A percentile compares a stretch with the other conserved stretches of the same genome.
Conservation (phyloP, 2,888 invertebrate genomes). For the Labia minor region DNA sequence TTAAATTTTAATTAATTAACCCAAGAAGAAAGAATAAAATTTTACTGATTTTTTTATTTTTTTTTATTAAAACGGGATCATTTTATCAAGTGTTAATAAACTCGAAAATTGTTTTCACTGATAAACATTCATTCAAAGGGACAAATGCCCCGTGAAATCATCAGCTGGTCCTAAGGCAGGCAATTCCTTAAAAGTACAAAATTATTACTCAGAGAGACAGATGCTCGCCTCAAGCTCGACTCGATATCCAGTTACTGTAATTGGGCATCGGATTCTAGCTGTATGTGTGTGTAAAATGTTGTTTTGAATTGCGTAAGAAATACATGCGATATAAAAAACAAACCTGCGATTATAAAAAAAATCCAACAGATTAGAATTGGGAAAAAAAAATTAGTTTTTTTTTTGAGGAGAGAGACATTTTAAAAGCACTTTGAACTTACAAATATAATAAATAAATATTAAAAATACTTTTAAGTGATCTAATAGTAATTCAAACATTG, state of each 20-base stretch:
- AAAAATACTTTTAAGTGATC: too few relatives aligned
- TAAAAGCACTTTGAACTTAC: too few relatives aligned
- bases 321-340: background rate
- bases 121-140: too few relatives aligned
- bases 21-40: too few relatives aligned
- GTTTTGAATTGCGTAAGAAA: background rate
- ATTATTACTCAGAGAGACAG: constrained; percentile 7
- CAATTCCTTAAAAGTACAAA: background rate
- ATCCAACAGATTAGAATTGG: too few relatives aligned
- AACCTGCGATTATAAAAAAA: background rate
- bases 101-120: too few relatives aligned
- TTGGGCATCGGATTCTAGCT: background rate
- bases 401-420: too few relatives aligned
- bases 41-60: background rate
- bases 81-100: too few relatives aligned
- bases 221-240: background rate
- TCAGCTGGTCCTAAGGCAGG: background rate
- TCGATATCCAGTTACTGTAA: background rate
- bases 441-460: too few relatives aligned
- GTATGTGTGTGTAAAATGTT: constrained; percentile 7
- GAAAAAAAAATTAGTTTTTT: too few relatives aligned
- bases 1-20: too few relatives aligned
- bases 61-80: background rate
- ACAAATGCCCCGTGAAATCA: background rate
- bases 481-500: too few relatives aligned